Percentiles rank a stretch among this genome's conserved stretches.
Conservation (phyloP, 2,888 invertebrate species). For the Rhaphigaster nebulosa region DNA sequence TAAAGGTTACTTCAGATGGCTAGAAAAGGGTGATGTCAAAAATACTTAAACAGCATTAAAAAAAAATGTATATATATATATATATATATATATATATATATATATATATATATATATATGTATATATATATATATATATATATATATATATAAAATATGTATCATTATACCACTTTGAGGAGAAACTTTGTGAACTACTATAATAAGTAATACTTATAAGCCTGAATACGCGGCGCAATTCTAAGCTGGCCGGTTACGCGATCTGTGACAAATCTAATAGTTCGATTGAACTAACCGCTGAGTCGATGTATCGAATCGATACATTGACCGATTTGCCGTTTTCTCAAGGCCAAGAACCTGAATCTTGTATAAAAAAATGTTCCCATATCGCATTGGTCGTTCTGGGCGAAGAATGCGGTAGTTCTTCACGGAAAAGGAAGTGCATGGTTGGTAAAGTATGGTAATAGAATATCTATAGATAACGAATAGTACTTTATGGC, state of each 20-base stretch:
- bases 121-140: too few species aligned
- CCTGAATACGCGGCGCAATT: too few species aligned
- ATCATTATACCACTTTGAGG: neutral
- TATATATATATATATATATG: too few species aligned
- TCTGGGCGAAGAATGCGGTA: neutral
- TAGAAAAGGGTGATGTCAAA: neutral
- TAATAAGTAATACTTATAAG: neutral
- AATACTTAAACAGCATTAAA: neutral
- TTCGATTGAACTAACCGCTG: neutral
- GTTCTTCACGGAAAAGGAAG: neutral
- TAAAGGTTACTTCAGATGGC: neutral
- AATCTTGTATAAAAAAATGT: neutral
- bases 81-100: too few species aligned
- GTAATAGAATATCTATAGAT: neutral
- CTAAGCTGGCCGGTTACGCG: neutral
- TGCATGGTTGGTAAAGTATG: neutral
- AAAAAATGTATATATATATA: neutral
- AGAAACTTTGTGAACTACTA: neutral
- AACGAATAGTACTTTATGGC: neutral
- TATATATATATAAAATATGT: too few species aligned
- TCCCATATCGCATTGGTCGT: neutral
- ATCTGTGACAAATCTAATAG: neutral
- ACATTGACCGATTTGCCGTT: neutral
- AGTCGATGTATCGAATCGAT: slow-evolving; percentile 1
- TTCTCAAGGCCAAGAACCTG: neutral